Base-by-base conservation (phyloP, 2,888 invertebrate genomes). In the Drosophila leonis region DNA sequence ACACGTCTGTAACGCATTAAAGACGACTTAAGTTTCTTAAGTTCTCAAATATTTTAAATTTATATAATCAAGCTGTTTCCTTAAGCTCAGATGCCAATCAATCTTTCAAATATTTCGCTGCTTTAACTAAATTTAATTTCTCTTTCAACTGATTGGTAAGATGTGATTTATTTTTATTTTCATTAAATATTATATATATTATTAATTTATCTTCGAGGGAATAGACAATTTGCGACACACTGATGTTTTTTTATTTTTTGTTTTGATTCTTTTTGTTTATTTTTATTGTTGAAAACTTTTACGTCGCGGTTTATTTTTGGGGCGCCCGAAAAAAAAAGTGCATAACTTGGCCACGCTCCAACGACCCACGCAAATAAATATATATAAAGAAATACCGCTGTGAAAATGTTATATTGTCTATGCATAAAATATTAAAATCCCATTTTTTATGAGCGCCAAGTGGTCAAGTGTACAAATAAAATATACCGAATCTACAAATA, bases 271-370 rank as follows among this genome's bases (percentile, higher is more conserved):
- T 59, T 59, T 49, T 29, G 18, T 44, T 73, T 52, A 60, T 15
- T 64, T 37, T 61, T 51, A 33, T 61, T 75, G 41, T 63, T 64
- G 62, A 74, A 57, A 27, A 61, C 59, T 80, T 84, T 48, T 60
- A 70, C 66, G 73, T 69, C 60, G 80, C 69, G 67, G 70, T 73
- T 72, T 90, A 90, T 89, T 88, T 90, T 88, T 72, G 75, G 75
- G 75, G 65, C 64, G 72, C 71, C 75, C 65, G 51, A 80, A 68
- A 68, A 68, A 68, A 79, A 69, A 88, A 85, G 82, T 89, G 88
- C 88, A 85, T 83, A 90, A 88, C 73, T 90, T 85, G 85, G 85
- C 90, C 81, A 69, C 71, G 72, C 73, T 80, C 90, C 90, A 86
- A 90, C 75, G 76, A 65, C 82, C 84, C 79, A 84, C 82, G 82